phyloP scores from a whole-genome alignment of 2,797 vertebrate species.

The Triplophysa bombifrons region DNA sequence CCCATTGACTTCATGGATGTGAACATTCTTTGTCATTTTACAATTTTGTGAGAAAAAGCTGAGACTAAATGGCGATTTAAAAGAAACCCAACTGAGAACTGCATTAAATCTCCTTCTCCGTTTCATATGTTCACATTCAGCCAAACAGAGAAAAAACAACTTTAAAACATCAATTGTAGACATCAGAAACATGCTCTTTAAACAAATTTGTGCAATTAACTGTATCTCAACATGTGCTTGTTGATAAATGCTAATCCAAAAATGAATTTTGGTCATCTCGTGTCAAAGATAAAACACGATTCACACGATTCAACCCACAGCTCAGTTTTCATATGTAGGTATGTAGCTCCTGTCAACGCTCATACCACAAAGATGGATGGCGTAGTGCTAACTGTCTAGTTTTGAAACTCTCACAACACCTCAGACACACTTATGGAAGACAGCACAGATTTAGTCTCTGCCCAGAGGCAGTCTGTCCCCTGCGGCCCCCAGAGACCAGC shows the following conservation, averaged over 20 bases:
- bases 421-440: background rate
- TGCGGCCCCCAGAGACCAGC: conserved; percentile 62
- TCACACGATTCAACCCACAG: conserved; percentile 8
- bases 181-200: background rate
- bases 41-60: no score
- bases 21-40: no score
- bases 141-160: no score
- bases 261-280: background rate
- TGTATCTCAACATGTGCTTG: background rate
- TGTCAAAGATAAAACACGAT: background rate
- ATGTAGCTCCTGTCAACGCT: background rate
- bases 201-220: background rate
- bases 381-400: background rate
- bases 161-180: background rate
- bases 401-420: background rate
- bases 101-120: no score
- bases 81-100: no score
- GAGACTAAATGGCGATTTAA: no score
- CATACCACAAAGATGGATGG: conserved; percentile 8
- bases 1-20: no score
- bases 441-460: conserved; percentile 49
- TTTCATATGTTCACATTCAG: no score
- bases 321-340: conserved; percentile 1
- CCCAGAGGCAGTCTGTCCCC: conserved; percentile 72
- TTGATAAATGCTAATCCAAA: background rate